These are phyloP conservation scores for Zoanthus sociatus DNA, from an alignment of 92 coral and sea anemone species.

Conservation along the genomic window DNA sequence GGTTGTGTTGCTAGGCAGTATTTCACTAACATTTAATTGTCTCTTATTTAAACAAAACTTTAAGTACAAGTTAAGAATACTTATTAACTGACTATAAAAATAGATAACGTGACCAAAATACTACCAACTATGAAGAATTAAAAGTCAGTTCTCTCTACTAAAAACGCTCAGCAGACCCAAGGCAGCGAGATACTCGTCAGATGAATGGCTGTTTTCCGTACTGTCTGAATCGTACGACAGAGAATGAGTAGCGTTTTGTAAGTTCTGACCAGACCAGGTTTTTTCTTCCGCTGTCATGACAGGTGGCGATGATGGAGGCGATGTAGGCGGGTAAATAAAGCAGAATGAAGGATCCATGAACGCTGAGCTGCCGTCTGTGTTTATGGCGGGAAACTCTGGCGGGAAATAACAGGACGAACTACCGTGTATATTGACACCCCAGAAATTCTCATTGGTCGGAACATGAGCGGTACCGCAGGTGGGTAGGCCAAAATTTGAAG, in stretches of 20 bases:
- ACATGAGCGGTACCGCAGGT: background rate
- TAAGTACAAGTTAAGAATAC: too few species aligned
- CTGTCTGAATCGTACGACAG: constrained; percentile 33
- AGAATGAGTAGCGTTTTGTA: constrained; percentile 28
- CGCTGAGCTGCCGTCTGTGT: background rate
- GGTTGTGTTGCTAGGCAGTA: too few species aligned
- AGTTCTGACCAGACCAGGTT: background rate
- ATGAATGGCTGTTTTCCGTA: constrained; percentile 44
- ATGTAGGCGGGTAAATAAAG: background rate
- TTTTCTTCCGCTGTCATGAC: background rate
- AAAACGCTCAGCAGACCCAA: constrained; percentile 64
- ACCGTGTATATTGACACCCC: background rate
- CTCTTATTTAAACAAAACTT: too few species aligned
- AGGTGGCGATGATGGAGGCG: background rate
- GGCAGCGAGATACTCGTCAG: constrained; percentile 75
- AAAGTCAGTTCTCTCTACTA: constrained; percentile 58
- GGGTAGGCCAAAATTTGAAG: background rate
- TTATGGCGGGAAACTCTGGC: background rate
- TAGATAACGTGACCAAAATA: too few species aligned
- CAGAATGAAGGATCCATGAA: constrained; percentile 15
- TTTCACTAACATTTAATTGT: too few species aligned
- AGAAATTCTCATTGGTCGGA: background rate
- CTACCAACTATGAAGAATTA: too few species aligned
- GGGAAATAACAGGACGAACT: background rate
- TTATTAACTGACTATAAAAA: too few species aligned